Evolutionary conservation across 2,888 invertebrate genomes (phyloP).

Genomic region (Sinotaia quadrata): DNA sequence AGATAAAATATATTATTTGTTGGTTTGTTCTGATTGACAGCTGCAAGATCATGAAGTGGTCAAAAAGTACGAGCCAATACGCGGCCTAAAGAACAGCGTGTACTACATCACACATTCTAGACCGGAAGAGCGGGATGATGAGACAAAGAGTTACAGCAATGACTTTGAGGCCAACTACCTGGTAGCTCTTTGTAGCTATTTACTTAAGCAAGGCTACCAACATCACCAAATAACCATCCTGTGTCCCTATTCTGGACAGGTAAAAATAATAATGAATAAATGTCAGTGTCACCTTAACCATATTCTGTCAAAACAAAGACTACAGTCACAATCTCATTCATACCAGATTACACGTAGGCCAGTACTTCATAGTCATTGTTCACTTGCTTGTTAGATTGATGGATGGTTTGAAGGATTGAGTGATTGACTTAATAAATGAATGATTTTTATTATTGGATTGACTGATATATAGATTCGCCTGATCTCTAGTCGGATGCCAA

Average conservation of each 20-base stretch:
- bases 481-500: conserved; percentile 47
- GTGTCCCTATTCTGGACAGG: conserved; percentile 67
- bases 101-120: conserved; percentile 63
- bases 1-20: neutral
- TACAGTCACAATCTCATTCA: no score
- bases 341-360: no score
- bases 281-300: no score
- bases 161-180: conserved; percentile 61
- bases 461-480: conserved; percentile 21
- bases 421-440: no score
- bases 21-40: conserved; percentile 4
- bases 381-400: no score
- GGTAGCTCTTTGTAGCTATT: conserved; percentile 55
- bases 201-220: conserved; percentile 64
- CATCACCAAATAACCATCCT: conserved; percentile 64
- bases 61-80: conserved; percentile 45
- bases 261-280: no score
- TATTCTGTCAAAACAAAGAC: no score
- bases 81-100: conserved; percentile 59
- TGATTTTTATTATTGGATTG: no score
- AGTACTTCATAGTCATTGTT: no score
- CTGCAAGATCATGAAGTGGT: conserved; percentile 63
- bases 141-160: conserved; percentile 60
- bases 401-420: no score
- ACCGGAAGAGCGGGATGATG: conserved; percentile 50